Conservation (phyloP, 2,113 vertebrate genomes). For the Onychorhynchus coronatus region DNA sequence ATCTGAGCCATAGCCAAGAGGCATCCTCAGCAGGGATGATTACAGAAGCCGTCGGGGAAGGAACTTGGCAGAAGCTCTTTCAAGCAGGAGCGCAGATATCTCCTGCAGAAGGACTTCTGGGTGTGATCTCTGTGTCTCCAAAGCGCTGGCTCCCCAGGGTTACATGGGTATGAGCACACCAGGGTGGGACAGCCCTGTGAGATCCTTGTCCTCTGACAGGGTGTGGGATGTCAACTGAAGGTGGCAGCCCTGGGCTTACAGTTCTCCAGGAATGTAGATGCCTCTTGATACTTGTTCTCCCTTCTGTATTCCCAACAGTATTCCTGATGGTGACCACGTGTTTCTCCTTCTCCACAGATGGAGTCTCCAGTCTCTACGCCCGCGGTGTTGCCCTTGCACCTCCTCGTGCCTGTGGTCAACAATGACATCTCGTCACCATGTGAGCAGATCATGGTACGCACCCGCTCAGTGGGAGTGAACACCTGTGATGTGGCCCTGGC, state of each 20-base stretch:
- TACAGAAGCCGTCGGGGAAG: accelerated
- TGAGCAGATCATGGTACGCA: conserved; percentile 99
- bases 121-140: neutral
- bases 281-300: neutral
- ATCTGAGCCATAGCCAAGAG: conserved; percentile 3
- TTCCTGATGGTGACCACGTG: neutral
- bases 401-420: conserved; percentile 87
- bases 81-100: neutral
- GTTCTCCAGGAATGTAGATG: neutral
- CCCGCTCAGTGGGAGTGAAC: conserved; percentile 94
- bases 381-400: conserved; percentile 90
- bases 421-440: conserved; percentile 94
- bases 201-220: neutral
- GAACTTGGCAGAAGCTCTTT: neutral
- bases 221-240: neutral
- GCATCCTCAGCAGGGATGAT: neutral
- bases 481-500: conserved; percentile 94
- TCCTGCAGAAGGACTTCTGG: neutral
- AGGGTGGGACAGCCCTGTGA: neutral
- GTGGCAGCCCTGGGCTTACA: neutral
- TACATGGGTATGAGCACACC: accelerated
- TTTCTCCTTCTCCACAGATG: conserved; percentile 81
- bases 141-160: neutral
- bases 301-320: neutral
- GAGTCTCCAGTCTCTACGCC: conserved; percentile 95